Evolutionary conservation across 1,140 invertebrate species (phyloP), one percentile per base, ranked within the genome.

Genomic region (Polyergus mexicanus): DNA sequence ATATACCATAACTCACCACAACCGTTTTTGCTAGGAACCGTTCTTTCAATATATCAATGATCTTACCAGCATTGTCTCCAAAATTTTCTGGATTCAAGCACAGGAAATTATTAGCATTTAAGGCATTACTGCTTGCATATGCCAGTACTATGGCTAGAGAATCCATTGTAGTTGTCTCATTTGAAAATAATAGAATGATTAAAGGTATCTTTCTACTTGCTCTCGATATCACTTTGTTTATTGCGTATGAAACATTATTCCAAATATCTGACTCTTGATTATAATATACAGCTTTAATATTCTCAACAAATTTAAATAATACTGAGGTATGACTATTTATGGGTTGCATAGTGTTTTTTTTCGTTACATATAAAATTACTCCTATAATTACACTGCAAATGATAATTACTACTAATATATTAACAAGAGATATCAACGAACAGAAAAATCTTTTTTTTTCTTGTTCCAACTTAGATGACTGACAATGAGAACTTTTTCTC

Each of bases 1-100:
- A 47, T 3, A 35, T 19, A 56, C n/a, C n/a, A n/a, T 28, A 85
- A 93, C 93, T 93, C 85, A 94, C 94, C 78, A 94, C 89, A 80
- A 88, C 86, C 84, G 88, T 92, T 13, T 47, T 47, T 4, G 87
- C 4, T 47, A 32, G 0, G 35, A 92, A 68, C 35, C 54, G 3
- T 38, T 58, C 13, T 38, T 71, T 71, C 11, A 94, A 87, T 25
- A 56, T 85, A n/a, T 86, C 28, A 71, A 94, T 88, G 0, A 92
- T 87, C 13, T 85, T 51, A 41, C 93, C 93, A 35, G 88, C 76
- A 89, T 93, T 87, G 0, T 85, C 38, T 32, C 89, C 90, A 80
- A 94, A 86, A 63, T 92, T 63, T 38, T 88, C 38, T 3, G 94
- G 86, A 41, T 84, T 88, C 94, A 75, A 22, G 41, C 41, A 44